phyloP scores from a whole-genome alignment of 30 jellyfish, hydroid and myxozoan genomes.

The Aurelia coerulea region DNA sequence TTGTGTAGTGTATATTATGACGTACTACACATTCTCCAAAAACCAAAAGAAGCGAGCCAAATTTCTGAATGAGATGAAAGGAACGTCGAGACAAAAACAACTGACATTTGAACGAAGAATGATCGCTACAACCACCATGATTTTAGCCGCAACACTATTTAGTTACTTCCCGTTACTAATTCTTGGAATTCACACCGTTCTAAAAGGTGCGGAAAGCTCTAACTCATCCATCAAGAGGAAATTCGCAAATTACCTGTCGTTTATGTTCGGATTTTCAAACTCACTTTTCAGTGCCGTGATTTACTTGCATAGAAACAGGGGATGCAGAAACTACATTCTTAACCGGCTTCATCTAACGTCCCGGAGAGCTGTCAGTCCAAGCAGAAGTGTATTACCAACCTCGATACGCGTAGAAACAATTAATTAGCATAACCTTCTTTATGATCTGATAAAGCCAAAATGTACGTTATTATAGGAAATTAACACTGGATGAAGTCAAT shows the following conservation, averaged over 20 bases:
- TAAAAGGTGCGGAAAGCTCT: background rate
- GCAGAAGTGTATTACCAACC: too few species aligned
- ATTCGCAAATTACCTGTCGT: constrained; percentile 47
- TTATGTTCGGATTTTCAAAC: constrained; percentile 51
- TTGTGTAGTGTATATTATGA: constrained; percentile 31
- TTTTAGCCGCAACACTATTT: constrained; percentile 21
- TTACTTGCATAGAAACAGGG: constrained; percentile 35
- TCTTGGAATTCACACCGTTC: constrained; percentile 38
- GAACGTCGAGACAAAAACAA: constrained; percentile 4
- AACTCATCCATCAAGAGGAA: constrained; percentile 25
- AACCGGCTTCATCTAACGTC: too few species aligned
- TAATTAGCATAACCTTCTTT: too few species aligned
- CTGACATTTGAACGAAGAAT: constrained; percentile 35
- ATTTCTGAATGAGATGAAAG: background rate
- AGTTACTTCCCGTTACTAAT: constrained; percentile 55
- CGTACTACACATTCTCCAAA: constrained; percentile 36
- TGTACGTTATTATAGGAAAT: too few species aligned
- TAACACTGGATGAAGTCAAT: too few species aligned
- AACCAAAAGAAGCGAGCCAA: constrained; percentile 3
- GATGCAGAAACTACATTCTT: constrained; percentile 10
- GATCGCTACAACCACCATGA: constrained; percentile 33
- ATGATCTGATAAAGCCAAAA: too few species aligned
- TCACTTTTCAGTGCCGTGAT: constrained; percentile 52
- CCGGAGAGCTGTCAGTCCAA: too few species aligned
- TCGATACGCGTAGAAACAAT: too few species aligned